Evolutionary conservation across 2,797 vertebrate genomes (phyloP).

Genomic region (Natrix natrix): DNA sequence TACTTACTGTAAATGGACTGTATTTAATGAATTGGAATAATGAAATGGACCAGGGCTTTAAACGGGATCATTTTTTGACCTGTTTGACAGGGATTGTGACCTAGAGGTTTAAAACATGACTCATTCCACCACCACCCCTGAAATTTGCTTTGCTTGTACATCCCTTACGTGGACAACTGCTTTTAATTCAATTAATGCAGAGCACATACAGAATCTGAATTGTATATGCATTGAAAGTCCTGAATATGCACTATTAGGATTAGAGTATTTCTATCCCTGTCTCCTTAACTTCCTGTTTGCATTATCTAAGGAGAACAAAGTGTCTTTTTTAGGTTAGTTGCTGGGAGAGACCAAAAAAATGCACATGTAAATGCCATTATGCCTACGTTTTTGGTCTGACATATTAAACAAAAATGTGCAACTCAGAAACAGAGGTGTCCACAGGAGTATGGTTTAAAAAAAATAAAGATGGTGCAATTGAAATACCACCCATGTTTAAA

Average conservation of each 20-base stretch:
- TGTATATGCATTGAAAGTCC: neutral
- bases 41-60: neutral
- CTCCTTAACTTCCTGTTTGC: neutral
- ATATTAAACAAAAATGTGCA: neutral
- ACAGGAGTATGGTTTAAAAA: neutral
- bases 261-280: neutral
- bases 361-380: neutral
- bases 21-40: neutral
- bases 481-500: neutral
- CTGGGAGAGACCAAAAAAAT: neutral
- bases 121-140: neutral
- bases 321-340: neutral
- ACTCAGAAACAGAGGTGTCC: neutral
- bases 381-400: neutral
- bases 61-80: neutral
- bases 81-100: neutral
- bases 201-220: neutral
- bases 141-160: neutral
- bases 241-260: neutral
- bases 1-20: neutral
- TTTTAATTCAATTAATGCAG: neutral
- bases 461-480: neutral
- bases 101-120: neutral
- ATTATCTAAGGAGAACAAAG: neutral
- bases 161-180: neutral